Base-by-base conservation (phyloP, 2,888 invertebrate genomes). In the Danaus chrysippus region DNA sequence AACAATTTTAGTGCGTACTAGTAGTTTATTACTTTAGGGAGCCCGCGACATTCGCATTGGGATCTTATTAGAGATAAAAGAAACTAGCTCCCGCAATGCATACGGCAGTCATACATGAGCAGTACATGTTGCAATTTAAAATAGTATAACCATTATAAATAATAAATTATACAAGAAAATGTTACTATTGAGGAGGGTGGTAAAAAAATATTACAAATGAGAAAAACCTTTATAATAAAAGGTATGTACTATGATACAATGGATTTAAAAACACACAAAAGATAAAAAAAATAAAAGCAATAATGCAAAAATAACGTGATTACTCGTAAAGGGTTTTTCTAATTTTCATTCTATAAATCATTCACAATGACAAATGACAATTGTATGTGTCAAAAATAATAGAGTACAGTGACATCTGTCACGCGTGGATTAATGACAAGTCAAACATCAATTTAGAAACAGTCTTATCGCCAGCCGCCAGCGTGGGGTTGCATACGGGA, bases 11-110 rank as follows among this genome's bases (percentile, higher is more conserved):
- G 56, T 70, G 63, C 67, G 70, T 76, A 77, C 81, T 74, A 78
- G 78, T 83, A 82, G 82, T 87, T 86, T 90, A 87, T 89, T 88
- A 84, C 87, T 87, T 85, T 82, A 84, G 87, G 89, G 89, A 86
- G 79, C 75, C 73, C 73, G 73, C 77, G 77, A 81, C 83, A 80
- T 79, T 75, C 77, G 81, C 84, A 86, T 84, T 80, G 84, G 84
- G 86, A 89, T 89, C 87, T 89, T 86, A 87, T 87, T 89, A 85
- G 77, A 87, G 89, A 89, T 89, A 88, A 86, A 89, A 87, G 85
- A 83, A 86, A 86, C 82, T 84, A 76, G 73, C 78, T 73, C 75
- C 75, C 81, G 76, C 83, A 83, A 82, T 86, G 87, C 88, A 88
- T 87, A 85, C 77, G 73, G 71, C 71, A 64, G 44, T 46, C 17